Base-by-base conservation (phyloP, 1,140 invertebrate genomes). In the Calliphora vicina region DNA sequence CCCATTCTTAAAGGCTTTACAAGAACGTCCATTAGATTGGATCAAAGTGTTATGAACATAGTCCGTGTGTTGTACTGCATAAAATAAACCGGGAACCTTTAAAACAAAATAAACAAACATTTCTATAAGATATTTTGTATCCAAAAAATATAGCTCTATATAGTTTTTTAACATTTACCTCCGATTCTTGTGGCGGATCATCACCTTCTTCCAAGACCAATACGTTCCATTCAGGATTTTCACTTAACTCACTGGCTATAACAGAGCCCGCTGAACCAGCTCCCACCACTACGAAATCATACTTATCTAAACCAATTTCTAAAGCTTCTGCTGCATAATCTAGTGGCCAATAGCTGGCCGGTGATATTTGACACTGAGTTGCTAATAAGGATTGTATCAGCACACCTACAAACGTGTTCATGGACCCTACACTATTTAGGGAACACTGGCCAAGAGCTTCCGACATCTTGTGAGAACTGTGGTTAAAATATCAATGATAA, bases 211-310 rank as follows among this genome's bases (percentile, higher is more conserved):
- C 97, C n/a, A 97, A 81, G 12, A 97, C 90, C 1, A 97, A 90
- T 20, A 97, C 92, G 71, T 90, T 93, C 94, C 94, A 95, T 2
- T 94, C 88, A 0, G 92, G 89, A 83, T 94, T 94, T 91, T 96
- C 95, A 17, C 94, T 94, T 2, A 96, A 88, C 43, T 97, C 91
- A 81, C 94, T 95, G 0, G 96, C 97, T 42, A 98, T 61, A 0
- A 96, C 96, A 17, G 95, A 92, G 10, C 97, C 97, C 0, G 96
- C 96, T 0, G 96, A 95, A 10, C 97, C 97, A 5, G 92, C 96
- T 0, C 97, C 97, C 27, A 98, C 92, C 45, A 96, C 91, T 1
- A 96, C 93, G 82, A 96, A 96, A 87, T 96, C 95, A 82, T 96
- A 96, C 25, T 90, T 91, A 1, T 91, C 86, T 26, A 82, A 80